phyloP scores from a whole-genome alignment of 1,140 invertebrate species.

The Hyles vespertilio region DNA sequence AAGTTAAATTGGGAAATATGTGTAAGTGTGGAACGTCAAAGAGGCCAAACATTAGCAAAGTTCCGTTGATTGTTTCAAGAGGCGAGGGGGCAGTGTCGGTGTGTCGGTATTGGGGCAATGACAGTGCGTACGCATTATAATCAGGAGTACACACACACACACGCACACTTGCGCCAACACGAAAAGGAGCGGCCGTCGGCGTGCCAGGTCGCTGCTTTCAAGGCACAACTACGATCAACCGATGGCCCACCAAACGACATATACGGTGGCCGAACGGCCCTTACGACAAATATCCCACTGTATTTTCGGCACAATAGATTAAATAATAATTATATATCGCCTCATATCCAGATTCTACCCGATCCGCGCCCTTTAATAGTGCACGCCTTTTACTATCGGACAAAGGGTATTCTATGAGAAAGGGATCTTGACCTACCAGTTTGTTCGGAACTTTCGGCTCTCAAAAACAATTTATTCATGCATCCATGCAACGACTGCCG shows the following conservation, averaged over 20 bases:
- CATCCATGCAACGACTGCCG: constrained; percentile 63
- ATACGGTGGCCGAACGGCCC: neutral
- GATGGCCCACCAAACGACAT: neutral
- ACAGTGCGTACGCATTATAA: constrained; percentile 53
- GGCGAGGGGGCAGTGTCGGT: constrained; percentile 26
- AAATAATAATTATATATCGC: constrained; percentile 32
- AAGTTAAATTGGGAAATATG: too few relatives aligned
- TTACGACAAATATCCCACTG: neutral
- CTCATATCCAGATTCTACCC: constrained; percentile 46
- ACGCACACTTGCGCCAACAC: constrained; percentile 19
- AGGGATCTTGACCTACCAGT: constrained; percentile 74
- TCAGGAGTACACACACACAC: constrained; percentile 33
- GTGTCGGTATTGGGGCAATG: constrained; percentile 43
- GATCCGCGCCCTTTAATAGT: constrained; percentile 68
- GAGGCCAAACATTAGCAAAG: constrained; percentile 39
- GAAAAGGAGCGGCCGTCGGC: constrained; percentile 31
- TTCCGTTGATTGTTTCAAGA: constrained; percentile 59
- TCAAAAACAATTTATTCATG: constrained; percentile 74
- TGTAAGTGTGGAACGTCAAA: constrained; percentile 7
- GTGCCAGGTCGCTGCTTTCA: neutral
- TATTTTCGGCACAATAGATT: constrained; percentile 19
- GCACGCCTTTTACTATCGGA: constrained; percentile 68
- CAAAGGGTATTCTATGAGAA: constrained; percentile 73
- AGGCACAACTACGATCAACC: too few relatives aligned
- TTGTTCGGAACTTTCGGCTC: constrained; percentile 61